These are phyloP conservation scores for Euwallacea similis DNA, from an alignment of 1,140 invertebrate genomes.

Conservation along the genomic window DNA sequence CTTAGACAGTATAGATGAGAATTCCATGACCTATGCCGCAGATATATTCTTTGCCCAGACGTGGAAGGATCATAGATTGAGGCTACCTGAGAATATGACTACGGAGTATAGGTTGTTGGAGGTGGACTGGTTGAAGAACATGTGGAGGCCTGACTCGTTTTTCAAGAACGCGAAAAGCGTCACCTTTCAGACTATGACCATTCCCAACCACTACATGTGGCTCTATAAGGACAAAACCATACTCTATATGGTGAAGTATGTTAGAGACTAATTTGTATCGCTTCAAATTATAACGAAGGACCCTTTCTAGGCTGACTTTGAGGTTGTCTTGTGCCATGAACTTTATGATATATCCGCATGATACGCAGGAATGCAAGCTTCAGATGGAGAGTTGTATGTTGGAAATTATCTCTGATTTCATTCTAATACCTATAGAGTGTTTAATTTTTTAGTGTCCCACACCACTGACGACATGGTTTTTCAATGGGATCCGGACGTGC, in stretches of 20 bases:
- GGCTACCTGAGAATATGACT: slow-evolving; percentile 88
- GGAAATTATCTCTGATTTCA: background rate
- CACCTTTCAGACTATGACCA: slow-evolving; percentile 91
- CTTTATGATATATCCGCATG: slow-evolving; percentile 88
- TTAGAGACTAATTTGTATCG: background rate
- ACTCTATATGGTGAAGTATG: slow-evolving; percentile 81
- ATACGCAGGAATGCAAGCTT: slow-evolving; percentile 87
- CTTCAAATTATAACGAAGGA: background rate
- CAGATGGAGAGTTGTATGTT: slow-evolving; percentile 91
- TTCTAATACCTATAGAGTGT: background rate
- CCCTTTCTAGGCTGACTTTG: slow-evolving; percentile 67
- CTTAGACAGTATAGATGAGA: slow-evolving; percentile 89
- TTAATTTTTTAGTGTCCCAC: slow-evolving; percentile 70
- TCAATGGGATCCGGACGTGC: slow-evolving; percentile 86
- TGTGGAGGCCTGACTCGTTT: slow-evolving; percentile 88
- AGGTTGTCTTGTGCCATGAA: slow-evolving; percentile 89
- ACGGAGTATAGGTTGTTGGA: slow-evolving; percentile 83
- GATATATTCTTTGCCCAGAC: slow-evolving; percentile 92
- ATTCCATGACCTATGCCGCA: slow-evolving; percentile 89
- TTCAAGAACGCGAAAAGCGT: slow-evolving; percentile 91
- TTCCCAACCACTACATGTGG: slow-evolving; percentile 90
- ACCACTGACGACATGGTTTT: slow-evolving; percentile 90
- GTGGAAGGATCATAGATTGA: slow-evolving; percentile 86
- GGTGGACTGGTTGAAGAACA: slow-evolving; percentile 86
- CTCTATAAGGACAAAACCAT: slow-evolving; percentile 86